Base-by-base conservation (phyloP, 2,888 invertebrate genomes). In the Drosophila parthenogenetica region DNA sequence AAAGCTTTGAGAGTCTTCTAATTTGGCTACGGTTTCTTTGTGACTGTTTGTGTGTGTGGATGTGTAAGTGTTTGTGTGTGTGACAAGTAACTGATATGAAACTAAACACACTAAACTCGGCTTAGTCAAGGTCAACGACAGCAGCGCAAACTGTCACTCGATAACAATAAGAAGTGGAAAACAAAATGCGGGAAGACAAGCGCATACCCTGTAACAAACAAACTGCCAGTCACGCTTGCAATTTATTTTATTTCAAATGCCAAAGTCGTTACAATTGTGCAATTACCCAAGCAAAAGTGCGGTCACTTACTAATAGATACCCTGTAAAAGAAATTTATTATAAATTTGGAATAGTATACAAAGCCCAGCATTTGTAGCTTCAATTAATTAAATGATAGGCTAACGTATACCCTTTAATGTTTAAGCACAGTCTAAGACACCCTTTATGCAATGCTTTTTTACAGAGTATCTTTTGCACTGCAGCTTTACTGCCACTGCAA, bases 111-210 rank as follows among this genome's bases (percentile, higher is more conserved):
- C 48, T 74, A 55, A 71, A 45, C 67, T 45, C 17, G 53, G 48
- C 62, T 57, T 67, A 71, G 74, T 67, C 74, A 74, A 74, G 67
- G 74, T 67, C 67, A 74, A 22, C 46, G 16, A 22, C 14, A 45
- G 32, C n/a, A 53, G 37, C 55, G 40, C 46, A 46, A 16, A 39
- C 39, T 32, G 16, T 48, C 39, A 59, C 40, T 39, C 48, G 32
- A 16, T 71, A 71, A 50, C 37, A 65, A 32, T 13, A 17, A 8
- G 29, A 51, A 19, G 32, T 14, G 10, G 2, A 22, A 17, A 17
- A 16, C 16, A 37, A 5, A 7, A 8, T 4, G 32, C 32, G 29
- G 22, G 14, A 46, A 43, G 46, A 40, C 25, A 17, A n/a, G 14
- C 14, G 37, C 14, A 48, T 62, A 62, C 25, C 48, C 62, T 55